phyloP scores from a whole-genome alignment of 2,797 vertebrate genomes.

The Simalia tracyae region DNA sequence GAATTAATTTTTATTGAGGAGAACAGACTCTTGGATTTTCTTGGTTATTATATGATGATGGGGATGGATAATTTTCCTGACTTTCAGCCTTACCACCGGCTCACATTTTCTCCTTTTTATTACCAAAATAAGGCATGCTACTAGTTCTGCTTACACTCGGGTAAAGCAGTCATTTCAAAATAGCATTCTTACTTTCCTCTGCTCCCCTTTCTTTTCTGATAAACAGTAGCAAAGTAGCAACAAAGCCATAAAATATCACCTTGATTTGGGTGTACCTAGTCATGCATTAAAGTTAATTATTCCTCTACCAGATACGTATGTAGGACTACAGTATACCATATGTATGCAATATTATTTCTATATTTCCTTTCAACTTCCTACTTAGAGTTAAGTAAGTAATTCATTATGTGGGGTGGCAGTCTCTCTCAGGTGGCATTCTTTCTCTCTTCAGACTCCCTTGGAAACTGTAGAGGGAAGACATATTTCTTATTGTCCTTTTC shows the following conservation, averaged over 20 bases:
- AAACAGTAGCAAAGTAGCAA: neutral
- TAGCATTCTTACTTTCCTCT: neutral
- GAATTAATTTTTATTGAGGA: neutral
- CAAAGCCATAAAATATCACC: neutral
- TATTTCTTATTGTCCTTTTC: neutral
- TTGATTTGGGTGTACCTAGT: neutral
- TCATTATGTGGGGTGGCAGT: neutral
- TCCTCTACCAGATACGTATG: neutral
- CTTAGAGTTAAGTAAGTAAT: neutral
- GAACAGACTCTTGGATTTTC: neutral
- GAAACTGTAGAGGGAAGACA: neutral
- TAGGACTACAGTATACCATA: neutral
- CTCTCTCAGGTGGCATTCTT: neutral
- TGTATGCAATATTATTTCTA: neutral
- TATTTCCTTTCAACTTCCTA: neutral
- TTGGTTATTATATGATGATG: neutral
- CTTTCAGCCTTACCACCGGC: neutral
- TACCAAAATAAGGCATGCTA: neutral
- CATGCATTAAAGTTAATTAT: neutral
- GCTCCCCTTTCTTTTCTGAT: neutral
- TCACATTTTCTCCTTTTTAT: neutral
- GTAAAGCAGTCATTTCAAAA: neutral
- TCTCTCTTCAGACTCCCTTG: neutral
- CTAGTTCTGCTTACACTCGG: neutral
- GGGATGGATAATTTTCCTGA: neutral